Evolutionary conservation across 1,140 invertebrate genomes (phyloP), one percentile per base, ranked within the genome.

Genomic region (Musca domestica): DNA sequence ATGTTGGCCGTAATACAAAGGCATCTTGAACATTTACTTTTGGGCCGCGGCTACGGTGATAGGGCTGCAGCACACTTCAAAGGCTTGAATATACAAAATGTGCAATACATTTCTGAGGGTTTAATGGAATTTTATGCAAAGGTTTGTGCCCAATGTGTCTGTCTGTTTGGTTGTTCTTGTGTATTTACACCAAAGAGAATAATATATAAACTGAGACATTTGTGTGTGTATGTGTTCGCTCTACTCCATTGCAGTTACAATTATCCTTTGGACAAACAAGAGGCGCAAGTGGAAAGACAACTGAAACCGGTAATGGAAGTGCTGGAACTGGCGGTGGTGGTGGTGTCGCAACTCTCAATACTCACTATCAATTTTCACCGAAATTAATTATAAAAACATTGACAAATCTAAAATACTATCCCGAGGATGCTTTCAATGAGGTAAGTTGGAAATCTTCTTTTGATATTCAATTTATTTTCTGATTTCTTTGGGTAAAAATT

Each of bases 311-410:
- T n/a, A n/a, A n/a, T n/a, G n/a, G n/a, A n/a, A n/a, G n/a, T n/a
- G n/a, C n/a, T n/a, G n/a, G n/a, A n/a, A n/a, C n/a, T n/a, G n/a
- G n/a, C 5, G 10, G 5, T 7, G 34, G 34, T 67, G 64, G 51
- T 41, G 17, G 63, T 56, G 68, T 6, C 17, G 27, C 56, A 3
- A 10, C 27, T 41, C 4, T n/a, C 27, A 61, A 61, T 41, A 61
- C 17, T 58, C 80, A 82, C 68, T 82, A 82, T 71, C 77, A 78
- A 71, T 81, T 82, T 66, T 81, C 75, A 52, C 80, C 80, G 25
- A 82, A 82, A 65, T 77, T 74, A 70, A 74, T 82, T 67, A 77
- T 80, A 72, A 74, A 79, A 70, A 70, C 79, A n/a, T 61, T 81
- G 54, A 67, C 74, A 46, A 69, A 67, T 9, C 71, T 82, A 3